Evolutionary conservation across 2,113 vertebrate genomes (phyloP).

Genomic region (Scortum barcoo): DNA sequence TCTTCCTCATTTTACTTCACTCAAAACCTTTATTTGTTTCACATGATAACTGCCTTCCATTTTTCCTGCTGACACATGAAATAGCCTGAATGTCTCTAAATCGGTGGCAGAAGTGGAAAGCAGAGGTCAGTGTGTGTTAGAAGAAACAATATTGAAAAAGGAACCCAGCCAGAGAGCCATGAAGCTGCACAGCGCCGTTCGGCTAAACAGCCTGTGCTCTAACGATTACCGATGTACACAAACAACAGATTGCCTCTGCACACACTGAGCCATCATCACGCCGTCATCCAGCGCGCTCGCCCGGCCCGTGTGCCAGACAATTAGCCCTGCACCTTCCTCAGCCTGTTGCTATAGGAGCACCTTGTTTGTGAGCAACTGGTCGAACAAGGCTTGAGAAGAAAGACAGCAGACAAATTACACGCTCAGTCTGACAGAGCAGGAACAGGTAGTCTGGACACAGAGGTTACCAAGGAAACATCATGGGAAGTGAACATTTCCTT

Average conservation of each 20-base stretch:
- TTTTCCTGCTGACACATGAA: background rate
- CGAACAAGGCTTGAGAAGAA: background rate
- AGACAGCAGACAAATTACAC: background rate
- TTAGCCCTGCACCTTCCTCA: slow-evolving; percentile 33
- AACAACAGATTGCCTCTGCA: slow-evolving; percentile 13
- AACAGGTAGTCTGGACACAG: too few relatives aligned
- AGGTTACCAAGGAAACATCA: background rate
- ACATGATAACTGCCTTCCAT: background rate
- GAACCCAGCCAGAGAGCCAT: background rate
- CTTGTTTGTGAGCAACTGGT: slow-evolving; percentile 45
- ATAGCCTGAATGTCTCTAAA: background rate
- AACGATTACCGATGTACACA: slow-evolving; percentile 3
- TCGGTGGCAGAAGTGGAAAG: background rate
- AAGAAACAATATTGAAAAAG: slow-evolving; percentile 1
- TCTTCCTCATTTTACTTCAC: background rate
- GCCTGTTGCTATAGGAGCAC: slow-evolving; percentile 71
- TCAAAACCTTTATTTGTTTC: background rate
- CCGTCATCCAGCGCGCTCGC: slow-evolving; percentile 24
- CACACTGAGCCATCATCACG: slow-evolving; percentile 14
- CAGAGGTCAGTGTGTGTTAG: background rate
- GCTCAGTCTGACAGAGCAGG: too few relatives aligned
- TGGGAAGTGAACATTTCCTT: background rate
- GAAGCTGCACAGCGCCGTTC: background rate
- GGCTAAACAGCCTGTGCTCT: slow-evolving; percentile 4
- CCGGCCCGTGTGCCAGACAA: background rate